A percentile compares a stretch with the other conserved stretches of the same genome.
phyloP scores from a whole-genome alignment of 2,113 vertebrate species.

The Psittacus erithacus region DNA sequence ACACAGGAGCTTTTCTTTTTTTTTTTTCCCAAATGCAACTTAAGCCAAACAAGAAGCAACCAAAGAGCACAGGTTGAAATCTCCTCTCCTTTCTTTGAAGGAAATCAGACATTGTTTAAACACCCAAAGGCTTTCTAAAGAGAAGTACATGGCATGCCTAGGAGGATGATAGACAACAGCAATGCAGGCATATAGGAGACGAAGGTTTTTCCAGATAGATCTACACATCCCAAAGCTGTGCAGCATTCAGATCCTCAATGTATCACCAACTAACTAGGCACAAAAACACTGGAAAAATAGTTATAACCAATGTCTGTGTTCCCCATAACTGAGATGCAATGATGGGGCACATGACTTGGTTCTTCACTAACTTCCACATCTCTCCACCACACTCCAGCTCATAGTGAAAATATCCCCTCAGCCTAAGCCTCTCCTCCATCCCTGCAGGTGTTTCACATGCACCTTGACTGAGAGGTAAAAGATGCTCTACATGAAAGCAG shows the following conservation, averaged over 20 bases:
- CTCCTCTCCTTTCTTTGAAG: background rate
- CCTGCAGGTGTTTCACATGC: background rate
- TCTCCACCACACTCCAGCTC: background rate
- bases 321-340: background rate
- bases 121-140: background rate
- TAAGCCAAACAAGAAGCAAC: background rate
- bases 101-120: background rate
- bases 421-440: background rate
- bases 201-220: background rate
- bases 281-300: background rate
- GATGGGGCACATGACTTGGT: fast-evolving
- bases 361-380: background rate
- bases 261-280: background rate
- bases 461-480: background rate
- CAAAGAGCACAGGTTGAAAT: background rate
- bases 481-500: background rate
- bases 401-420: background rate
- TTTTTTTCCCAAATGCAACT: background rate
- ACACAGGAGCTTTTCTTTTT: background rate
- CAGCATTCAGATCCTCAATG: background rate
- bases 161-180: background rate
- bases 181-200: background rate
- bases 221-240: background rate
- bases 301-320: background rate
- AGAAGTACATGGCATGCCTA: background rate